Evolutionary conservation across 2,888 invertebrate species (phyloP), one percentile per base, ranked within the genome.

Genomic region (Acanthosepion lycidas): DNA sequence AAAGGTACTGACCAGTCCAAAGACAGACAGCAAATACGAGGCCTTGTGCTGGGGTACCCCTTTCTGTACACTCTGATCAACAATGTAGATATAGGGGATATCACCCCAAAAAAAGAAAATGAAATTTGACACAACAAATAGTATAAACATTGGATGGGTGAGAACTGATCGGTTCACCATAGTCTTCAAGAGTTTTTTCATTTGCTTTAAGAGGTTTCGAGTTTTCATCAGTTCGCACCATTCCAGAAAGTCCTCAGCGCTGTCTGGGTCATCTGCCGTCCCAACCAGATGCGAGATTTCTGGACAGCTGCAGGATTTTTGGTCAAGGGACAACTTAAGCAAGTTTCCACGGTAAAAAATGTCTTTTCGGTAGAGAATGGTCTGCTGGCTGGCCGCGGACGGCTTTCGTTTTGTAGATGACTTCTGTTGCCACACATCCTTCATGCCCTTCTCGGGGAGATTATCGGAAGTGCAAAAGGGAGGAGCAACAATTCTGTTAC

Each of bases 51-150:
- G 96, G 0, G 95, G 93, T 92, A 97, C 96, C 1, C 98, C 98
- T 95, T 98, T 98, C 23, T 98, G 98, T 78, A 98, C 98, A 8
- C 96, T 96, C 98, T 99, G 98, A 97, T 99, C 99, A 94, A 98
- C 98, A 95, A 99, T 98, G 97, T 99, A 99, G 97, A 99, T 98
- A 98, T 99, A 99, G 28, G 99, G 99, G 95, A 99, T 98, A 97
- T 99, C 99, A 95, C 98, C 97, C 98, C 99, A 99, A 96, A 98
- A 98, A 97, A 99, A 99, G 94, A 99, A 98, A 94, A 99, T 98
- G 96, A 99, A 98, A 95, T 99, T 99, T 94, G 99, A 98, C 33
- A 99, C 97, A 95, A 98, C 98, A 97, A 99, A 98, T 26, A 97
- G 23, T 5, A 97, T 94, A 95, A 97, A 97, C 33, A 97, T 95